Base-by-base conservation (phyloP, 2,113 vertebrate species). In the Sorex araneus region DNA sequence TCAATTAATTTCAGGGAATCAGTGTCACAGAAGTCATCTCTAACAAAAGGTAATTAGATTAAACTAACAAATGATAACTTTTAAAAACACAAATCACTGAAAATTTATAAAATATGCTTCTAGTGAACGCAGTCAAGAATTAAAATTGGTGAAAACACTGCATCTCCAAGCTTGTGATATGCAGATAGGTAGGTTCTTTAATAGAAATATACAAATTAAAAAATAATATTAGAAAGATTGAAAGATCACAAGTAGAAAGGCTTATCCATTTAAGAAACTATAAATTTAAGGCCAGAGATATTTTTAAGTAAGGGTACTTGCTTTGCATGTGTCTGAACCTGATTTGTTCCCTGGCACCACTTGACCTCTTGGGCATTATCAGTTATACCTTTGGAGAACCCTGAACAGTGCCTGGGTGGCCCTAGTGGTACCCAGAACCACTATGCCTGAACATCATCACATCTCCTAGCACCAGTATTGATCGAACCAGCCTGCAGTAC, bases 1-100 rank as follows among this genome's bases (percentile, higher is more conserved):
- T 74, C 87, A 84, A 64, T 28, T 83, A 64, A 76, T 90, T 92
- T 94, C 45, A 27, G 82, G 92, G 32, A 75, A 19, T 90, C 40
- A 66, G 1, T 82, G 7, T 75, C 63, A 34, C n/a, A 54, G 21
- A 80, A 30, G 9, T 87, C 27, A 40, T 80, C 89, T 45, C 21
- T 84, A 90, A 77, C 25, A 84, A 86, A 91, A 87, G 36, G 4
- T 69, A 86, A 78, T 85, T 83, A 64, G 15, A 87, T 75, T 90
- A 90, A 91, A 50, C 21, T 40, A 32, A 67, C 64, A 79, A 89
- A 88, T 43, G 8, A 74, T 73, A 73, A 83, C 34, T 82, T 79
- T 63, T 79, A 54, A 91, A 57, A 73, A 12, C 27, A 71, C 34
- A 93, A 90, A 71, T 90, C 32, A 75, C 36, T 87, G 18, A 34